Conservation (phyloP, 2,888 invertebrate genomes). For the Latrodectus hesperus region DNA sequence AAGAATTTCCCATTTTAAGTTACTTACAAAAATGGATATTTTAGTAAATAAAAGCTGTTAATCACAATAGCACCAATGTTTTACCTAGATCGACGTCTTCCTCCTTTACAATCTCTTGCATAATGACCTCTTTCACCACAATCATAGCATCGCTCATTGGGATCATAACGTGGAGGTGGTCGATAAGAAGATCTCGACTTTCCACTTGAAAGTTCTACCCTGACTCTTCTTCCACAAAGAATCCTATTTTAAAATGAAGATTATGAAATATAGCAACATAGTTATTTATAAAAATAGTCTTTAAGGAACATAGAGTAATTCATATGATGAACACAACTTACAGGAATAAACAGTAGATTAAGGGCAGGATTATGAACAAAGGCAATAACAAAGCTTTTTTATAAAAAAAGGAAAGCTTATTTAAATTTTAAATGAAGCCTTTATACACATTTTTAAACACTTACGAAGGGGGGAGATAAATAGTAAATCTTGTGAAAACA, state of each 20-base stretch:
- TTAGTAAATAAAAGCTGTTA: neutral
- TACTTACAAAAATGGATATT: neutral
- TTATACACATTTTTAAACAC: too few species aligned
- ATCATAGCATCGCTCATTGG: conserved; percentile 94
- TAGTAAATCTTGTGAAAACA: too few species aligned
- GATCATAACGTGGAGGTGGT: conserved; percentile 82
- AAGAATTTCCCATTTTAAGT: neutral
- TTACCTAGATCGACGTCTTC: conserved; percentile 52
- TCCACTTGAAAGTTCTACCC: conserved; percentile 94
- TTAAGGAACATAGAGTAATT: too few species aligned
- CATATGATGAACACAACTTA: too few species aligned
- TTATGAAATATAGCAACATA: too few species aligned
- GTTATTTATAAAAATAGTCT: too few species aligned
- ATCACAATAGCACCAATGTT: neutral
- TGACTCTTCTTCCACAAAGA: conserved; percentile 89
- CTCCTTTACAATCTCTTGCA: conserved; percentile 85
- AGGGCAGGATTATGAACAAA: too few species aligned
- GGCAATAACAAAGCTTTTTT: too few species aligned
- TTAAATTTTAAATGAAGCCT: too few species aligned
- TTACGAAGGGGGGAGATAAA: too few species aligned
- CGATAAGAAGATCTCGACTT: conserved; percentile 76
- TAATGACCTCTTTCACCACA: conserved; percentile 96
- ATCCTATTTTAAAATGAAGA: conserved; percentile 72
- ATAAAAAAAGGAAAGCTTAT: too few species aligned
- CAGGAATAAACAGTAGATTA: too few species aligned